These are phyloP conservation scores for Tetraneura akinire DNA, from an alignment of 1,140 invertebrate species.

Conservation along the genomic window DNA sequence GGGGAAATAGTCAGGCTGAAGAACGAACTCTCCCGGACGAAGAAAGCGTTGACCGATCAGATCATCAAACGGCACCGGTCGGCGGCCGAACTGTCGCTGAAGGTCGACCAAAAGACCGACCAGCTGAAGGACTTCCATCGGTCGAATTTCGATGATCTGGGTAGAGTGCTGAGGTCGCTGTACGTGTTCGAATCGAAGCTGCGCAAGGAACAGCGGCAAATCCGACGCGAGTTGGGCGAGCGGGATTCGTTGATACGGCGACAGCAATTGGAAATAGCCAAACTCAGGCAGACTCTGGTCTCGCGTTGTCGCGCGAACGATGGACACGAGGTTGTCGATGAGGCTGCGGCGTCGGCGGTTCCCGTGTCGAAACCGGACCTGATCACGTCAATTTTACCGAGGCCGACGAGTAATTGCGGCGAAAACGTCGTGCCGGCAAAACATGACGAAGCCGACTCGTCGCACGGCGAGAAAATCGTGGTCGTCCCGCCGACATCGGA, in stretches of 20 bases:
- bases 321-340: neutral
- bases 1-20: constrained; percentile 67
- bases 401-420: no score
- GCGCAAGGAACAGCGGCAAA: constrained; percentile 73
- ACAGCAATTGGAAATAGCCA: constrained; percentile 70
- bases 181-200: constrained; percentile 72
- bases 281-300: constrained; percentile 61
- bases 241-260: constrained; percentile 72
- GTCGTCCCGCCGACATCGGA: neutral
- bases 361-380: constrained; percentile 55
- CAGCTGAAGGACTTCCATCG: constrained; percentile 65
- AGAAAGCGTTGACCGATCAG: constrained; percentile 57
- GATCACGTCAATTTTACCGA: constrained; percentile 55
- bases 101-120: constrained; percentile 57
- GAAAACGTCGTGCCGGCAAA: neutral
- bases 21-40: constrained; percentile 63
- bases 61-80: neutral
- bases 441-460: neutral
- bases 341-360: no score
- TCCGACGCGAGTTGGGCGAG: constrained; percentile 68
- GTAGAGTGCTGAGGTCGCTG: constrained; percentile 66
- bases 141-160: constrained; percentile 65
- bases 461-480: neutral
- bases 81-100: constrained; percentile 11
- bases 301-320: neutral